A percentile compares a stretch with the other conserved stretches of the same genome.
These are phyloP conservation scores for Salmo trutta DNA, from an alignment of 2,797 vertebrate species.

Conservation along the genomic window DNA sequence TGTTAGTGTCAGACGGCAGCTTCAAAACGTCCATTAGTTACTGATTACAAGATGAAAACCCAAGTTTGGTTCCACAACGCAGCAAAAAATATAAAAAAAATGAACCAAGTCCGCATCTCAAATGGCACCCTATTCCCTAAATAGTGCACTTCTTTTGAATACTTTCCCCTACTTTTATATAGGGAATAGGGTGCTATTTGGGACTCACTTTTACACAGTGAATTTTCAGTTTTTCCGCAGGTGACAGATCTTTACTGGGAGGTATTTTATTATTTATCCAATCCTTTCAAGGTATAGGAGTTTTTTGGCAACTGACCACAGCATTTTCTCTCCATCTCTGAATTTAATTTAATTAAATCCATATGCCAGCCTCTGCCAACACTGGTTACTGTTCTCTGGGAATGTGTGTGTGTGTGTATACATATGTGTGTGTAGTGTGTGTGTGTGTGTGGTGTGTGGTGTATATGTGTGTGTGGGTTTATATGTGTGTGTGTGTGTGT, in stretches of 20 bases:
- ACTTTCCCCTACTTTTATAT: not conserved
- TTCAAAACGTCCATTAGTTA: constrained; percentile 31
- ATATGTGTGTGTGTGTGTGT: not conserved
- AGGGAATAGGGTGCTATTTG: not conserved
- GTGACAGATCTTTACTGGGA: constrained; percentile 44
- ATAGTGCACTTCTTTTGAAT: not conserved
- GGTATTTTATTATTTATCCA: constrained; percentile 36
- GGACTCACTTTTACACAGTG: not conserved
- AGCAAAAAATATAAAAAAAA: not conserved
- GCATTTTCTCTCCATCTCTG: constrained; percentile 58
- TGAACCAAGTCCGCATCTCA: not conserved
- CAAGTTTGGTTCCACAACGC: not conserved
- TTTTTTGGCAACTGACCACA: constrained; percentile 68
- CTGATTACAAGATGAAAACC: constrained; percentile 37
- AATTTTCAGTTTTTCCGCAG: constrained; percentile 47
- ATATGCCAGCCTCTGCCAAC: constrained; percentile 80
- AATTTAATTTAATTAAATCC: constrained; percentile 85
- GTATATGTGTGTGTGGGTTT: constrained; percentile 3
- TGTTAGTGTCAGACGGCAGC: constrained; percentile 1
- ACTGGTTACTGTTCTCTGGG: constrained; percentile 76
- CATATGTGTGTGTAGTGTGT: not conserved
- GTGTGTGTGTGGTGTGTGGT: constrained; percentile 14
- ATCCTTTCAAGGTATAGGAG: constrained; percentile 57
- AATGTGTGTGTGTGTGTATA: constrained; percentile 40
- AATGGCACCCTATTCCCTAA: not conserved